Evolutionary conservation across 2,888 invertebrate genomes (phyloP), one percentile per base, ranked within the genome.

Genomic region (Sympetrum striolatum): DNA sequence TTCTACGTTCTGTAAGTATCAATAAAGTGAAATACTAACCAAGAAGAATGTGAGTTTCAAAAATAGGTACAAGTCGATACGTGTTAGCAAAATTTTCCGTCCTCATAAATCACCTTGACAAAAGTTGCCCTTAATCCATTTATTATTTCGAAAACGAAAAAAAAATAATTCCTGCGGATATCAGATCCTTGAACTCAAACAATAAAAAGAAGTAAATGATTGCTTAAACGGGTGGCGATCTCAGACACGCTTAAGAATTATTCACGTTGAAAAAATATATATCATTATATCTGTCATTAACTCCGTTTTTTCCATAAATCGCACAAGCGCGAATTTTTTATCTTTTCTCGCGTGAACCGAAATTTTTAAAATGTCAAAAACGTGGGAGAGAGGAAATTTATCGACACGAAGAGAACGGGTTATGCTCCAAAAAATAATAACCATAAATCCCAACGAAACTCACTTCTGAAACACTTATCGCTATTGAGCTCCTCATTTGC

Each of bases 401-500:
- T 86, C 86, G 64, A 86, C 60, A 60, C 86, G 60, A 37, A 58
- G 60, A 35, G 82, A 64, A 58, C 58, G 58, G 86, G 58, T 86
- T 60, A 37, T 60, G 37, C 64, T 10, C 60, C 58, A 60, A 86
- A 86, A 86, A 86, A 86, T 86, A 86, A 86, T 53, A 53, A 14
- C 18, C 53, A 86, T 86, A 86, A 73, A 86, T 86, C 58, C 86
- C 86, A 60, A n/a, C 60, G 53, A 86, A 86, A 58, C 58, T 86
- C 60, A 60, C 60, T 60, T 86, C 60, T 37, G 86, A 64, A 86
- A 86, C 60, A 86, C 86, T 86, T 60, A 64, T 86, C 60, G 86
- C 86, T 60, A 86, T 86, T 86, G 58, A 86, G 86, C 60, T 60
- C 60, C 86, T 86, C 86, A 86, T 86, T 86, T 86, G 60, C 60